Conservation (phyloP, 2,888 invertebrate genomes). For the Drosophila subquinaria region DNA sequence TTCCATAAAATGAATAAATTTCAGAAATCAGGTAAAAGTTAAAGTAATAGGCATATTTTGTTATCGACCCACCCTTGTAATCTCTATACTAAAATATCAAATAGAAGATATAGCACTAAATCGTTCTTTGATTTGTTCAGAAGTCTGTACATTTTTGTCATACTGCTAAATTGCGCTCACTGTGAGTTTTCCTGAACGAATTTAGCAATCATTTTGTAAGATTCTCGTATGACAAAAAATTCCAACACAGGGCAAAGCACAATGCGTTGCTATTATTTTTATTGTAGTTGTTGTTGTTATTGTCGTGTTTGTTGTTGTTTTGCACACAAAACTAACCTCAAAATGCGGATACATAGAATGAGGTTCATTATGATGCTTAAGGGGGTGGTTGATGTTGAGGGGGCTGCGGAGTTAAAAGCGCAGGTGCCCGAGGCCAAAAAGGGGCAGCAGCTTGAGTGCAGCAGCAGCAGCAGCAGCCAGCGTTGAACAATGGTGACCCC, state of each 20-base stretch:
- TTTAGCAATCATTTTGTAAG: constrained; percentile 5
- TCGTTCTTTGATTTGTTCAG: too few relatives aligned
- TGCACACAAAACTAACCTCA: constrained; percentile 51
- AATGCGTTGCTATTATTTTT: constrained; percentile 30
- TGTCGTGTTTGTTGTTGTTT: constrained; percentile 22
- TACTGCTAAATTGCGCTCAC: neutral
- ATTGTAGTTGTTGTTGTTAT: constrained; percentile 18
- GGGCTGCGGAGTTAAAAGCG: constrained; percentile 1
- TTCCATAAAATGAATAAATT: too few relatives aligned
- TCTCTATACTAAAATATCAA: too few relatives aligned
- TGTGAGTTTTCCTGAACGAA: neutral
- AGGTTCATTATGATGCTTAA: constrained; percentile 53
- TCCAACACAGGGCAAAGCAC: constrained; percentile 14
- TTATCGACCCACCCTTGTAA: too few relatives aligned
- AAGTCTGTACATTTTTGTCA: neutral
- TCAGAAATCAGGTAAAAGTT: too few relatives aligned
- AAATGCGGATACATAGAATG: constrained; percentile 44
- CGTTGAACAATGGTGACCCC: constrained; percentile 36
- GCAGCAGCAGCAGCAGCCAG: constrained; percentile 8
- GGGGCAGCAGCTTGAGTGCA: constrained; percentile 36
- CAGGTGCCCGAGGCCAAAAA: constrained; percentile 30
- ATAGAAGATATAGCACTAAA: too few relatives aligned
- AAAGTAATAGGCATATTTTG: too few relatives aligned
- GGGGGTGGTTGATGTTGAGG: neutral
- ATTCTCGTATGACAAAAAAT: neutral